Evolutionary conservation across 1,140 invertebrate genomes (phyloP), one percentile per base, ranked within the genome.

Genomic region (Psix sp.): DNA sequence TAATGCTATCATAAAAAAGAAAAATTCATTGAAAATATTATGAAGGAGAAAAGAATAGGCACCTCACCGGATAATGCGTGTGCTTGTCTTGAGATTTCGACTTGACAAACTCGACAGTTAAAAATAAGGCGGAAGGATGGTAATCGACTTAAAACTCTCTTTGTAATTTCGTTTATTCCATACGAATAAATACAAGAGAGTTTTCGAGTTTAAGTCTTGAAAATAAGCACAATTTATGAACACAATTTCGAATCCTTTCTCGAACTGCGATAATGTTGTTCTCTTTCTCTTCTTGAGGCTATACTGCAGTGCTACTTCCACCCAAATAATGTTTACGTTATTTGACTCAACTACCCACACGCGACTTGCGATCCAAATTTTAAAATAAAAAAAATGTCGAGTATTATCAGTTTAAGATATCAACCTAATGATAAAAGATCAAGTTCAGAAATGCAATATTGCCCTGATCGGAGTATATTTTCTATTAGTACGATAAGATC

Each of bases 211-310:
- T 62, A 68, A 70, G 62, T 46, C 62, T 63, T 56, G 62, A 63
- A 72, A 67, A 67, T 85, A 85, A 85, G 83, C 82, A 77, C 78
- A 82, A 85, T 85, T 85, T 85, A 85, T 80, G 81, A 78, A 72
- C 70, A 71, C 65, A 70, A 73, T 77, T 78, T 56, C 17, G 10
- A 60, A 56, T 68, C 63, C 63, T 65, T 46, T 60, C 60, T 73
- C 65, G 56, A 77, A 74, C 42, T 57, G 48, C 57, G 49, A 72
- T 79, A 81, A 82, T 81, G 72, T 68, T 11, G 21, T n/a, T 81
- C 73, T 68, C 17, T 38, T 15, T 36, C 13, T 43, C 39, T 70
- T 46, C 43, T 48, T 20, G 7, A n/a, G 66, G 42, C 17, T 56
- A 70, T 71, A 71, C 66, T 71, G 62, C n/a, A 71, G 66, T 62